Base-by-base conservation (phyloP, 1,140 invertebrate genomes). In the Ganaspis sp. region DNA sequence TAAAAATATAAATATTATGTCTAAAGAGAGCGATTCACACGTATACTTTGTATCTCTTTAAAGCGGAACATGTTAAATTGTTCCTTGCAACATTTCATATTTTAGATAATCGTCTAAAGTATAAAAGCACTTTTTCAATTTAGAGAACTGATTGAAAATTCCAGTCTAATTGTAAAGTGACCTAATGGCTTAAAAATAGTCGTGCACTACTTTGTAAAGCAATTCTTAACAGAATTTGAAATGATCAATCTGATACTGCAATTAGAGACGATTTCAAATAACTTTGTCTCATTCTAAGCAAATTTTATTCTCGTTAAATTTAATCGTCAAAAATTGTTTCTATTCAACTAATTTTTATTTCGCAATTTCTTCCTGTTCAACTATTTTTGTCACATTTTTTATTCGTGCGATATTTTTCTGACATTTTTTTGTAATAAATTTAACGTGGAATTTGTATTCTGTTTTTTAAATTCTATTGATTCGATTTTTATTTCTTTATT, bases 191-290 rank as follows among this genome's bases (percentile, higher is more conserved):
- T 64, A 29, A 34, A 29, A 64, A 64, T 64, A 64, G 58, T n/a
- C 0, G 45, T 49, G n/a, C 9, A 17, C 23, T 64, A 29, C 58
- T 64, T 64, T 64, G 23, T 64, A 15, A 64, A 29, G 26, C 2
- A 29, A 64, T 64, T 64, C 5, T 26, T 64, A 26, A 64, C 45
- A n/a, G 1, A 29, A 29, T 26, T 64, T 64, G 12, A 34, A 29
- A 34, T 64, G 26, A n/a, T 64, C 58, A 64, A 64, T 26, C 54
- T 64, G 54, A 64, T 64, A 64, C 54, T 64, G 54, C 23, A 58
- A 58, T 58, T 26, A 58, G 53, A 58, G 54, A 64, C 23, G 23
- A 64, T 64, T 64, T 26, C 54, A 64, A 11, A 64, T 64, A 29
- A 64, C 9, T 29, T 64, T 64, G 11, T n/a, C 23, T 26, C 21